Evolutionary conservation across 2,888 invertebrate genomes (phyloP), one percentile per base, ranked within the genome.

Genomic region (Polyploca ridens): DNA sequence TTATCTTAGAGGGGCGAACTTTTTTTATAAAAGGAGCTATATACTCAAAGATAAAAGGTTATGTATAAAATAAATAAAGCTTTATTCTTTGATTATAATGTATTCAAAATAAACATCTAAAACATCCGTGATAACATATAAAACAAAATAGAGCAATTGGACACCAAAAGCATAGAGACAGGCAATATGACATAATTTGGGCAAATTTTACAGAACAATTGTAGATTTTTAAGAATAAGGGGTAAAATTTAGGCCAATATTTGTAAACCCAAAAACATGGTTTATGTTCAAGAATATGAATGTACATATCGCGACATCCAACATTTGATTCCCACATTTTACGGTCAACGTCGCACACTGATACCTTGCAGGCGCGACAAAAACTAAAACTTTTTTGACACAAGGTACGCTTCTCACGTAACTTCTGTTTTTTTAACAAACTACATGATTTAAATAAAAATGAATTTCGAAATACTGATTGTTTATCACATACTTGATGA

Each of bases 131-230:
- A 65, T 65, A 82, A 70, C 77, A 84, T 14, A 74, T 49, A 66
- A 78, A 84, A 63, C 66, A 71, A 68, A 77, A 82, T 44, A 68
- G 62, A 63, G 85, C 62, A 38, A 84, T 49, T 66, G 89, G 89
- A 65, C 77, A 75, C 86, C 89, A 89, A 65, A 87, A 69, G 67
- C 82, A 82, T 14, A 77, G 19, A 5, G 84, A 71, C 63, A 81
- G 19, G 19, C 76, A 11, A 66, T 77, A 81, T 60, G 75, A 65
- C 5, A 77, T 38, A 14, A 68, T 33, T n/a, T 65, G 65, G 63
- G 73, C 69, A 57, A 73, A 11, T 33, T 54, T 77, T 65, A 66
- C 49, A 38, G 63, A 76, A 63, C 71, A 71, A 69, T 71, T 77
- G 58, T 66, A 68, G 38, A 63, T 71, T 38, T 61, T 66, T 66